phyloP scores from a whole-genome alignment of 2,888 invertebrate genomes.

The Eristalis intricaria region DNA sequence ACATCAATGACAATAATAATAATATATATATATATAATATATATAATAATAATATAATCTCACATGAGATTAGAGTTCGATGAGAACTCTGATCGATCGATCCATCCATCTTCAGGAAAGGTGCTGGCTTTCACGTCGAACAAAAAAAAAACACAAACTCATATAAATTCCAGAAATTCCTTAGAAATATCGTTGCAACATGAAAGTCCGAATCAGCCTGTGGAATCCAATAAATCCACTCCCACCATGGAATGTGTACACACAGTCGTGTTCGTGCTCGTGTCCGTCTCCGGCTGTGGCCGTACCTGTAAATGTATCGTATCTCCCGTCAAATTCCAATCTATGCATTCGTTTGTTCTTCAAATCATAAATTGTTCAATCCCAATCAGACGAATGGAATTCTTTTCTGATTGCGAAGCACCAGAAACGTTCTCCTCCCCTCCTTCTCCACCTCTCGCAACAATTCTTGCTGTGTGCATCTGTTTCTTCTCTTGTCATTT shows the following conservation, averaged over 20 bases:
- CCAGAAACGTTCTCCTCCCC: neutral
- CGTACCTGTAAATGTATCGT: neutral
- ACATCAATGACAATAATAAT: neutral
- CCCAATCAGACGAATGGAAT: slow-evolving; percentile 23
- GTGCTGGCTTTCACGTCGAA: slow-evolving; percentile 27
- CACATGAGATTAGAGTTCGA: too few relatives aligned
- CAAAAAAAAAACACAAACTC: neutral
- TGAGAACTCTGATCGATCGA: too few relatives aligned
- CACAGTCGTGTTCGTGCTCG: neutral
- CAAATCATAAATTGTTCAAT: slow-evolving; percentile 53
- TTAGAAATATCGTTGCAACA: neutral
- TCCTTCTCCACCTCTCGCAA: neutral
- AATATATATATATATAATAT: too few relatives aligned
- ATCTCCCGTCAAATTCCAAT: slow-evolving; percentile 40
- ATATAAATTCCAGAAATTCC: slow-evolving; percentile 51
- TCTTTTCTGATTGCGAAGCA: slow-evolving; percentile 48
- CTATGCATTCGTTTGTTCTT: slow-evolving; percentile 31
- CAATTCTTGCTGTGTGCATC: neutral
- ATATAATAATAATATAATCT: too few relatives aligned
- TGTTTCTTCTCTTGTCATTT: neutral
- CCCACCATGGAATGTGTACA: slow-evolving; percentile 20
- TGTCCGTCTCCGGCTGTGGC: slow-evolving; percentile 6
- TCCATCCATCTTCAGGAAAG: too few relatives aligned
- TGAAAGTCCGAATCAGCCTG: slow-evolving; percentile 1
- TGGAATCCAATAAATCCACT: slow-evolving; percentile 35